Percentiles rank a stretch among this genome's conserved stretches.
Conservation (phyloP, 2,797 vertebrate genomes). For the Aeoliscus strigatus region DNA sequence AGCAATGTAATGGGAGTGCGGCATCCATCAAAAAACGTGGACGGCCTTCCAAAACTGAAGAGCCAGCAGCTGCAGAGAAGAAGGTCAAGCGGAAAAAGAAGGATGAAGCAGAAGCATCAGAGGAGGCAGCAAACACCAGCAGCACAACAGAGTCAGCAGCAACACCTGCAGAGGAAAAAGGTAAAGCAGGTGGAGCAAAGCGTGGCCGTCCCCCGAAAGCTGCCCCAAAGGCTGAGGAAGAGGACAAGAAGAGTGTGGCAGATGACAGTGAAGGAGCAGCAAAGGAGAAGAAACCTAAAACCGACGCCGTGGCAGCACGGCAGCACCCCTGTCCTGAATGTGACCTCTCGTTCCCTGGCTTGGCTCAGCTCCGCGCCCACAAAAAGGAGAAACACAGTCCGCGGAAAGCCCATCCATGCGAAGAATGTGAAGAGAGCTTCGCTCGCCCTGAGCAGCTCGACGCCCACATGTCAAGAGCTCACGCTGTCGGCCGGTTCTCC, state of each 20-base stretch:
- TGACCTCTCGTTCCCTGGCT: constrained; percentile 59
- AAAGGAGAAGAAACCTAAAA: constrained; percentile 66
- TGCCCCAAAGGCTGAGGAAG: constrained; percentile 43
- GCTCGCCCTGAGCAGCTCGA: constrained; percentile 75
- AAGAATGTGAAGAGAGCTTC: constrained; percentile 80
- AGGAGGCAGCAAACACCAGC: constrained; percentile 40
- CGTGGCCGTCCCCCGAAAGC: constrained; percentile 68
- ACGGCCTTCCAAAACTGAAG: constrained; percentile 64
- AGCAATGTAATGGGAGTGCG: constrained; percentile 73
- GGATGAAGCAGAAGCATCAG: constrained; percentile 49
- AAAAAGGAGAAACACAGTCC: constrained; percentile 79
- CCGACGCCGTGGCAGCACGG: constrained; percentile 24
- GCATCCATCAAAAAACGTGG: constrained; percentile 69
- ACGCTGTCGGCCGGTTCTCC: constrained; percentile 69
- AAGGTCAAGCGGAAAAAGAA: constrained; percentile 72
- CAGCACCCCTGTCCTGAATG: constrained; percentile 71
- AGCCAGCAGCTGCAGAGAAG: constrained; percentile 60
- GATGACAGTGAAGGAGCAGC: constrained; percentile 36
- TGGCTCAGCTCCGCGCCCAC: constrained; percentile 68
- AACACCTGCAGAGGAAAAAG: constrained; percentile 57
- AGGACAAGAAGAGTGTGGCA: constrained; percentile 45
- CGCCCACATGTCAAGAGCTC: constrained; percentile 72
- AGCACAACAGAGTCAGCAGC: constrained; percentile 28
- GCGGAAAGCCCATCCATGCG: constrained; percentile 72
- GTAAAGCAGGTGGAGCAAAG: constrained; percentile 53